Percentiles rank a stretch among this genome's conserved stretches.
Conservation (phyloP, 2,797 vertebrate species). For the Mus minutoides region DNA sequence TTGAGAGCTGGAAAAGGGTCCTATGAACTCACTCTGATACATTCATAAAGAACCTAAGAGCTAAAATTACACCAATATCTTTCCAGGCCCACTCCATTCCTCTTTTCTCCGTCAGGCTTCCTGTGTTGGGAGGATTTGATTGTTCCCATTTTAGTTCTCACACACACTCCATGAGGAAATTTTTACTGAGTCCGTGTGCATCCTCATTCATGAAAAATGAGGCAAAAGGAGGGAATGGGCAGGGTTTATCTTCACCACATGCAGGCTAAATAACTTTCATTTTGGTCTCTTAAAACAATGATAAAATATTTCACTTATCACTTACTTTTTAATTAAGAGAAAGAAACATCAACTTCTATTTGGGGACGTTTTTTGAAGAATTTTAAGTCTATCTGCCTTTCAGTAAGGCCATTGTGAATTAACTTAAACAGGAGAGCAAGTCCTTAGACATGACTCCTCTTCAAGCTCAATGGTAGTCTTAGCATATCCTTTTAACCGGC, state of each 20-base stretch:
- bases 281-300: constrained; percentile 62
- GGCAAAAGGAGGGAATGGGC: constrained; percentile 21
- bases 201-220: constrained; percentile 68
- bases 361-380: constrained; percentile 70
- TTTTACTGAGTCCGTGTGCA: constrained; percentile 58
- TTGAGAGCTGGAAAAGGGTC: not conserved
- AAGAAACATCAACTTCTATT: constrained; percentile 68
- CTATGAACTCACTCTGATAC: not conserved
- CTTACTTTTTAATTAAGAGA: constrained; percentile 79
- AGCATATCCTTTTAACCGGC: not conserved
- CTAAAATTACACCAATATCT: not conserved
- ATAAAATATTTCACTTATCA: constrained; percentile 78
- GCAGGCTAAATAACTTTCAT: constrained; percentile 66
- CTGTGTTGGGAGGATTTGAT: constrained; percentile 39
- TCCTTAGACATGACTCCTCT: not conserved
- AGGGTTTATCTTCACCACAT: constrained; percentile 73
- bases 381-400: constrained; percentile 69
- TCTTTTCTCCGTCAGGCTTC: constrained; percentile 32
- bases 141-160: constrained; percentile 59
- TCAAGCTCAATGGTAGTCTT: constrained; percentile 33
- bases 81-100: constrained; percentile 1
- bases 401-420: constrained; percentile 13
- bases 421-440: constrained; percentile 51
- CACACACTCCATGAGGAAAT: constrained; percentile 50
- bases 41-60: constrained; percentile 36